A percentile compares a stretch with the other conserved stretches of the same genome.
Conservation (phyloP, 2,888 invertebrate species). For the Xylota sylvarum region DNA sequence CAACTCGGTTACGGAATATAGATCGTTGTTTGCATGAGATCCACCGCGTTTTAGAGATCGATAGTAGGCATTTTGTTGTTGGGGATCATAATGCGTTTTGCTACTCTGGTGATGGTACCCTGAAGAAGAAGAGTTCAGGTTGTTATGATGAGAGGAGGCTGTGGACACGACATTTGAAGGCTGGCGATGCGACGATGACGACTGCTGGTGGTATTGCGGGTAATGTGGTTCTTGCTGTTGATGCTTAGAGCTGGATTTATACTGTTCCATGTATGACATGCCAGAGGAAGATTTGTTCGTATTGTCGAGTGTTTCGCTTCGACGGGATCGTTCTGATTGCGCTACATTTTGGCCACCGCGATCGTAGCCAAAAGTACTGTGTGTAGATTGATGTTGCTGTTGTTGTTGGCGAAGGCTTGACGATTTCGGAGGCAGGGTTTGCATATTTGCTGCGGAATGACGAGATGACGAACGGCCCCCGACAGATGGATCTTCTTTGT, state of each 20-base stretch:
- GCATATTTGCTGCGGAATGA: constrained; percentile 81
- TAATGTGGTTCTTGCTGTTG: constrained; percentile 80
- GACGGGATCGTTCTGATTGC: constrained; percentile 81
- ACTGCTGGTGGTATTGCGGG: constrained; percentile 81
- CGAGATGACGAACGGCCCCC: constrained; percentile 77
- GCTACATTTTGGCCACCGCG: constrained; percentile 78
- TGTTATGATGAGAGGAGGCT: constrained; percentile 76
- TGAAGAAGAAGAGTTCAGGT: constrained; percentile 67
- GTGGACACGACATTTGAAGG: constrained; percentile 75
- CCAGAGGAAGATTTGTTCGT: constrained; percentile 74
- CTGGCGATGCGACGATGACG: constrained; percentile 76
- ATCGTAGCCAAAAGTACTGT: constrained; percentile 82
- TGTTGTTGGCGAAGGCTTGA: constrained; percentile 81
- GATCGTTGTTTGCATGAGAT: constrained; percentile 86
- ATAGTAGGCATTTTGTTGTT: constrained; percentile 81
- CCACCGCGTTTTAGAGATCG: constrained; percentile 86
- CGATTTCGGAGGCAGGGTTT: constrained; percentile 84
- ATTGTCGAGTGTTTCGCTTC: constrained; percentile 82
- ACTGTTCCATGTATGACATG: constrained; percentile 82
- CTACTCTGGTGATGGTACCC: constrained; percentile 79
- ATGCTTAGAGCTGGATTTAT: constrained; percentile 77
- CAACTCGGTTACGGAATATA: constrained; percentile 91
- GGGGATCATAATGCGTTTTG: constrained; percentile 74
- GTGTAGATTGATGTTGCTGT: constrained; percentile 80
- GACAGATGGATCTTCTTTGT: constrained; percentile 80